These are phyloP conservation scores for Leptinotarsa haldemani DNA, from an alignment of 2,888 invertebrate genomes.

Conservation along the genomic window DNA sequence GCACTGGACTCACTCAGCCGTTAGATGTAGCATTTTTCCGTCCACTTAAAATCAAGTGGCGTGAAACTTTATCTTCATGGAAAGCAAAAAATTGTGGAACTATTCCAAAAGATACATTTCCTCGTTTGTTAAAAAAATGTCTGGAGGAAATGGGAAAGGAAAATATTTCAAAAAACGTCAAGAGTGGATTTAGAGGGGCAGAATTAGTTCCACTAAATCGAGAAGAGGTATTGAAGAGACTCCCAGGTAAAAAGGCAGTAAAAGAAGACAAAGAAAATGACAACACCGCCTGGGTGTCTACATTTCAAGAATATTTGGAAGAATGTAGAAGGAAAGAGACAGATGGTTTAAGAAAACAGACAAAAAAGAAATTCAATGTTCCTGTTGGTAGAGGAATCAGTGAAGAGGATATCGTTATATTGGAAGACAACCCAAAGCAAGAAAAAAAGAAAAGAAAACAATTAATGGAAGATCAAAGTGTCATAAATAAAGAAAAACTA, in stretches of 20 bases:
- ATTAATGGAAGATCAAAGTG: not conserved
- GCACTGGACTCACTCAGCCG: slow-evolving; percentile 51
- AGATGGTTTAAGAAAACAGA: slow-evolving; percentile 23
- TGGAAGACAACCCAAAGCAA: slow-evolving; percentile 26
- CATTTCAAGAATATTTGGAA: slow-evolving; percentile 26
- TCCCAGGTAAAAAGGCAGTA: slow-evolving; percentile 17
- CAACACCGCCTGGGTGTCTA: slow-evolving; percentile 19
- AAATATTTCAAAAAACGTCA: too few species aligned
- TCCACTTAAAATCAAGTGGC: too few species aligned
- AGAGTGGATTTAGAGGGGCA: too few species aligned
- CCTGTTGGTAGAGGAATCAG: slow-evolving; percentile 25
- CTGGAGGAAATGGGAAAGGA: too few species aligned
- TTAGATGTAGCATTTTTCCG: too few species aligned
- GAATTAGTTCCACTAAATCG: too few species aligned
- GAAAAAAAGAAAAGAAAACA: slow-evolving; percentile 7
- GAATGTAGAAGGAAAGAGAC: too few species aligned
- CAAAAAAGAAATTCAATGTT: slow-evolving; percentile 25
- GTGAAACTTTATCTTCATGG: slow-evolving; percentile 5
- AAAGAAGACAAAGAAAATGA: slow-evolving; percentile 20
- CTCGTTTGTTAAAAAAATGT: too few species aligned
- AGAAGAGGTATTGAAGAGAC: too few species aligned
- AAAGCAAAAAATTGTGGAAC: slow-evolving; percentile 15
- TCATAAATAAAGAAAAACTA: not conserved
- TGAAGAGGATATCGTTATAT: slow-evolving; percentile 22
- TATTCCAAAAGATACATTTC: too few species aligned